Evolutionary conservation across 2,113 vertebrate species (phyloP), one percentile per base, ranked within the genome.

Genomic region (Syngnathus typhle): DNA sequence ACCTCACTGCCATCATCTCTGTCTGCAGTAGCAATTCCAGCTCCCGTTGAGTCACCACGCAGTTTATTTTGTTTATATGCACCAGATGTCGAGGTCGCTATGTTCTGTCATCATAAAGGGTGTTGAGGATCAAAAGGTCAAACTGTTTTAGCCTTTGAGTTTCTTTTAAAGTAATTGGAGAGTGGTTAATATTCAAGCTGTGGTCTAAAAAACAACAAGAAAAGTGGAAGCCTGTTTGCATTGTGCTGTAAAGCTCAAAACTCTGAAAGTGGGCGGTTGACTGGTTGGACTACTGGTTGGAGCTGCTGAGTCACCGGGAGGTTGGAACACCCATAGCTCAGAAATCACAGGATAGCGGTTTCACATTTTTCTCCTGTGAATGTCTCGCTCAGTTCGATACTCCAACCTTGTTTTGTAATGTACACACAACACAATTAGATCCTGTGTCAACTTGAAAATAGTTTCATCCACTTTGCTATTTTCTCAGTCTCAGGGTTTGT

Each of bases 81-180:
- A 69, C 72, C 84, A 87, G 81, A 87, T 86, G 85, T 71, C 77
- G 37, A 63, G 61, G 19, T 77, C 76, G 79, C 44, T 61, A 64
- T 52, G 9, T 76, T 69, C 56, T 37, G 37, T 71, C 61, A 62
- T 60, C 67, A 63, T 38, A 32, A 64, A 23, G 32, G 49, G 32
- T 37, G 37, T 21, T 61, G 9, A 41, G 37, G 19, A 5, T 41
- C 38, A 61, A 38, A 41, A 21, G 19, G 49, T 55, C 70, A 36
- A 69, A 36, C 16, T 65, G 65, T 70, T 79, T 60, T 80, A 71
- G 65, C 16, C 27, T 32, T 32, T 75, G 36, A 18, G 1, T 27
- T 27, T 32, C 27, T 32, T 32, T 32, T 2, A 32, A 32, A 32
- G 27, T n/a, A 5, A 52, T 52, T 51, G 49, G 49, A 51, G 1